phyloP scores from a whole-genome alignment of 2,888 invertebrate species.

The Cremastinae sp. region DNA sequence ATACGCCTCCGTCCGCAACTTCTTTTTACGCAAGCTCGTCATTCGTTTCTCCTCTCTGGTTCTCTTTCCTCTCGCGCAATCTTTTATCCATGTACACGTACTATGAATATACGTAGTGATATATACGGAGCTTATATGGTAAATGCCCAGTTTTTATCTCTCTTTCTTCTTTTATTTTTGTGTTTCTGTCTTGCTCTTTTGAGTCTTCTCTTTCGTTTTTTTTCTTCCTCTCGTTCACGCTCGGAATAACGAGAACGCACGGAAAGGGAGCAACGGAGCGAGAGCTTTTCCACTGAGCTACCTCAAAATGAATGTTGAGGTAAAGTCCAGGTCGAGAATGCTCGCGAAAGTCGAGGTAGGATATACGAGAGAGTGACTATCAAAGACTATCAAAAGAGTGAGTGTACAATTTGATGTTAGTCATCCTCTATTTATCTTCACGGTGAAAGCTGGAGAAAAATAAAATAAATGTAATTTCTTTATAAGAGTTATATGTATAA shows the following conservation, averaged over 20 bases:
- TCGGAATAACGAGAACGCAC: slow-evolving; percentile 56
- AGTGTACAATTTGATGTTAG: too few species aligned
- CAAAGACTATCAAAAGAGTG: too few species aligned
- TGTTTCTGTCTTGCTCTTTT: too few species aligned
- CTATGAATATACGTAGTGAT: slow-evolving; percentile 18
- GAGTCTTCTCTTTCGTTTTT: neutral
- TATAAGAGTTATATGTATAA: too few species aligned
- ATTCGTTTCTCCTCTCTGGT: slow-evolving; percentile 53
- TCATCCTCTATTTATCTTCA: too few species aligned
- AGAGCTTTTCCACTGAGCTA: slow-evolving; percentile 41
- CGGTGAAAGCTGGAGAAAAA: too few species aligned
- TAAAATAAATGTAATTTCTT: too few species aligned
- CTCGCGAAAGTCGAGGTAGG: slow-evolving; percentile 37
- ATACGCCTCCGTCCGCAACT: slow-evolving; percentile 73
- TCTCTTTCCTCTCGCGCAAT: slow-evolving; percentile 36
- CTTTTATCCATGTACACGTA: slow-evolving; percentile 20
- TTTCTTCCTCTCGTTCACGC: slow-evolving; percentile 55
- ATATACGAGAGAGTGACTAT: slow-evolving; percentile 35
- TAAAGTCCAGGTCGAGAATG: slow-evolving; percentile 47
- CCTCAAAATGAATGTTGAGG: slow-evolving; percentile 39
- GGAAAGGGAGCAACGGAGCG: slow-evolving; percentile 43
- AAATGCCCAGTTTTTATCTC: slow-evolving; percentile 22
- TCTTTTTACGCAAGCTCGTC: slow-evolving; percentile 65
- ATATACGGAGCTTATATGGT: slow-evolving; percentile 29
- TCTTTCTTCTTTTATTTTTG: neutral